Percentiles rank a stretch among this genome's conserved stretches.
These are phyloP conservation scores for Standfussiana lucernea DNA, from an alignment of 2,888 invertebrate species.

Conservation along the genomic window DNA sequence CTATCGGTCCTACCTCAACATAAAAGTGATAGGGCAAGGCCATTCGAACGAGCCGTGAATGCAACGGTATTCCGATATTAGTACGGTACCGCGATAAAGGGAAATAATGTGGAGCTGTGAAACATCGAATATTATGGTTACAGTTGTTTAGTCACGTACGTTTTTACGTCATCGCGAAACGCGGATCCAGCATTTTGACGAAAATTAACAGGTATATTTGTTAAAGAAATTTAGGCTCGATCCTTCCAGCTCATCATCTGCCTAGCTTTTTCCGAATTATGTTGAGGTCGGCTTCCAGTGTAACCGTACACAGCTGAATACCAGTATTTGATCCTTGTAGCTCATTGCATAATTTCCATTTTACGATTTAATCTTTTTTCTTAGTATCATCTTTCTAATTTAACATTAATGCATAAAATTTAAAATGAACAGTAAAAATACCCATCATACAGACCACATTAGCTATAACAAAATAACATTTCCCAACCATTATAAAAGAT, in stretches of 20 bases:
- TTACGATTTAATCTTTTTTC: not conserved
- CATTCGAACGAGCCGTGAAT: conserved; percentile 24
- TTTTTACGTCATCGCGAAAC: not conserved
- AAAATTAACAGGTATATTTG: too few species aligned
- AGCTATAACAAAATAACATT: not conserved
- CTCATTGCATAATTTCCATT: not conserved
- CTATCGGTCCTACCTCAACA: conserved; percentile 48
- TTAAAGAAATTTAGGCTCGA: not conserved
- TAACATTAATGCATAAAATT: not conserved
- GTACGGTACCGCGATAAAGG: conserved; percentile 17
- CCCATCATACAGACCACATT: not conserved
- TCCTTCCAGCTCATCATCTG: not conserved
- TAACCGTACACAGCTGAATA: not conserved
- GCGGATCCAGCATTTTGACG: not conserved
- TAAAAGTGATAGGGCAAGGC: conserved; percentile 42
- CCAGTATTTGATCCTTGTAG: not conserved
- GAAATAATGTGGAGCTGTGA: conserved; percentile 4
- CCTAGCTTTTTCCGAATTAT: not conserved
- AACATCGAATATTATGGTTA: not conserved
- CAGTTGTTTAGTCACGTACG: not conserved
- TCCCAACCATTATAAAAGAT: conserved; percentile 6
- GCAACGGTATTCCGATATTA: conserved; percentile 29
- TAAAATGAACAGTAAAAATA: not conserved
- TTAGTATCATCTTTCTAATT: not conserved
- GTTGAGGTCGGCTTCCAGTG: not conserved